Evolutionary conservation across 2,797 vertebrate genomes (phyloP).

Genomic region (Pelobates cultripes): DNA sequence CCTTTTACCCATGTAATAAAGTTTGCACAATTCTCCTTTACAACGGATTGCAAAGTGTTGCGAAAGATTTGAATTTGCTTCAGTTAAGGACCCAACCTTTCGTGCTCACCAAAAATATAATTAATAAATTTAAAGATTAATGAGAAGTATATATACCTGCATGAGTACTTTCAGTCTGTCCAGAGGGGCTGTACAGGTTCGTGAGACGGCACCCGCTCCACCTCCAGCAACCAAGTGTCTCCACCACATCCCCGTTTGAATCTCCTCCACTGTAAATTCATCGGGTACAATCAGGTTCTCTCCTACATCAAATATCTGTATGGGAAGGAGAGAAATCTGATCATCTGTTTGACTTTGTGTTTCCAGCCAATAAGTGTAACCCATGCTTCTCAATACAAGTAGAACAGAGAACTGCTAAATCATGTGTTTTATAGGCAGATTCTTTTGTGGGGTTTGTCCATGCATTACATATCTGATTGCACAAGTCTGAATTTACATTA

Average conservation of each 20-base stretch:
- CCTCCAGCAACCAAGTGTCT: conserved; percentile 94
- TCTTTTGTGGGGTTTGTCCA: not conserved
- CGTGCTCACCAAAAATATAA: not conserved
- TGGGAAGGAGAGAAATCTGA: conserved; percentile 17
- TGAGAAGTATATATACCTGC: conserved; percentile 78
- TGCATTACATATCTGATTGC: conserved; percentile 4
- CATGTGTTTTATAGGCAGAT: not conserved
- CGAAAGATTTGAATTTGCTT: not conserved
- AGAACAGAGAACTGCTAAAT: not conserved
- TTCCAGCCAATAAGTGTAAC: conserved; percentile 17
- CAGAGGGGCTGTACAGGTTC: conserved; percentile 92
- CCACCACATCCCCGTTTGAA: conserved; percentile 95
- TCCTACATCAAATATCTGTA: conserved; percentile 94
- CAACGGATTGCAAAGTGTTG: not conserved
- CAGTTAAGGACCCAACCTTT: not conserved
- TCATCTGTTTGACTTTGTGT: not conserved
- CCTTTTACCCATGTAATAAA: conserved; percentile 10
- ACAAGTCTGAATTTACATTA: not conserved
- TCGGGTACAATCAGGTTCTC: conserved; percentile 93
- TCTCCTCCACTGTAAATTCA: conserved; percentile 95
- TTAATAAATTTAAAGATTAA: not conserved
- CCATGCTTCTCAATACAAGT: not conserved
- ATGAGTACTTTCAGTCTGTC: conserved; percentile 96
- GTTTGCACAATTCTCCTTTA: conserved; percentile 7
- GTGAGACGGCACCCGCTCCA: conserved; percentile 89